A percentile compares a stretch with the other conserved stretches of the same genome.
These are phyloP conservation scores for Urocyon cinereoargenteus DNA, from an alignment of 2,797 vertebrate species.

Conservation along the genomic window DNA sequence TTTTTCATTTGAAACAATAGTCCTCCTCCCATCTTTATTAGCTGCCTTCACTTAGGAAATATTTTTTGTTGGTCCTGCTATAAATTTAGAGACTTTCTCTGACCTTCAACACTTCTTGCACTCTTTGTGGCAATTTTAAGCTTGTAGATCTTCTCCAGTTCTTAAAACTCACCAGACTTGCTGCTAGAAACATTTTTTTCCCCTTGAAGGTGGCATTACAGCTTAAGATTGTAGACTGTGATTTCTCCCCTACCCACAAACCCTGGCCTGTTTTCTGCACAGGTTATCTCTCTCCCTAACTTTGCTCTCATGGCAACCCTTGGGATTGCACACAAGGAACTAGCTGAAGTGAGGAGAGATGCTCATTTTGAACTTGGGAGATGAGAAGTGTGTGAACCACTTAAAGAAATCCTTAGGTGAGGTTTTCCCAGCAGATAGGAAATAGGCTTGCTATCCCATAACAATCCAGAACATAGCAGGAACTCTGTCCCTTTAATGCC, in stretches of 20 bases:
- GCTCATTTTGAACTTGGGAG: not conserved
- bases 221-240: not conserved
- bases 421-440: not conserved
- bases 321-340: not conserved
- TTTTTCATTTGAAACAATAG: not conserved
- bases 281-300: not conserved
- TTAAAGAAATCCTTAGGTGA: not conserved
- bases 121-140: not conserved
- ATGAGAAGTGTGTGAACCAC: not conserved
- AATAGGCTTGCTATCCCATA: not conserved
- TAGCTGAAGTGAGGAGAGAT: not conserved
- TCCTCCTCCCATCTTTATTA: not conserved
- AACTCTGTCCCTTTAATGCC: not conserved
- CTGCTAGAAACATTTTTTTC: not conserved
- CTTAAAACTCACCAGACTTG: not conserved
- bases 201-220: not conserved
- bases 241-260: not conserved
- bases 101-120: not conserved
- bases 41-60: not conserved
- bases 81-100: not conserved
- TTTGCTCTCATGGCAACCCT: not conserved
- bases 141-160: not conserved
- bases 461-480: not conserved
- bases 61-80: not conserved
- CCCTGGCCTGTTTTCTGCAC: not conserved